These are phyloP conservation scores for Ostrea denselamellosa DNA, from an alignment of 1,140 invertebrate species.

Conservation along the genomic window DNA sequence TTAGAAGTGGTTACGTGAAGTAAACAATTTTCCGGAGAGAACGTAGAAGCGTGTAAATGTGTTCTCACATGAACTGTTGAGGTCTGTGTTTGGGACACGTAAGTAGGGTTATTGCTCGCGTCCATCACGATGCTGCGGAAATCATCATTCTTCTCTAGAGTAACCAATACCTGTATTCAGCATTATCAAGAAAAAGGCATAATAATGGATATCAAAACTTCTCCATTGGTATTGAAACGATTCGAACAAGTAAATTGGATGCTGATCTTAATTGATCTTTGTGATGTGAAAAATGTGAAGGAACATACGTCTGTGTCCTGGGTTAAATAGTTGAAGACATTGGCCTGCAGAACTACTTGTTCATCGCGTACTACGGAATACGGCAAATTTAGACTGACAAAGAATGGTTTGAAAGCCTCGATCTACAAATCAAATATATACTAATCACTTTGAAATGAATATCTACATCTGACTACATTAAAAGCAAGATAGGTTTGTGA, in stretches of 20 bases:
- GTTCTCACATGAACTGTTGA: slow-evolving; percentile 65
- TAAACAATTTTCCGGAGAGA: not conserved
- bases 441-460: too few species aligned
- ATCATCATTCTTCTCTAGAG: slow-evolving; percentile 66
- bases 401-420: slow-evolving; percentile 92
- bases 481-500: too few species aligned
- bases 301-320: slow-evolving; percentile 84
- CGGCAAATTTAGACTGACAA: slow-evolving; percentile 91
- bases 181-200: not conserved
- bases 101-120: slow-evolving; percentile 56
- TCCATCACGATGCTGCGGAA: slow-evolving; percentile 68
- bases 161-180: slow-evolving; percentile 67
- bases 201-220: too few species aligned
- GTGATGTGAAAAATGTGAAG: not conserved
- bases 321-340: slow-evolving; percentile 94
- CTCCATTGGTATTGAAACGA: too few species aligned
- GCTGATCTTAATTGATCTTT: too few species aligned
- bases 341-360: slow-evolving; percentile 91
- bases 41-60: not conserved
- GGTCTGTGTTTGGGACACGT: slow-evolving; percentile 57
- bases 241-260: too few species aligned
- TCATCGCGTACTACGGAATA: slow-evolving; percentile 94
- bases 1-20: not conserved
- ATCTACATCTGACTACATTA: too few species aligned
- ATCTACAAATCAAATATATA: slow-evolving; percentile 80